These are phyloP conservation scores for Protophormia terraenovae DNA, from an alignment of 2,888 invertebrate species.

Conservation along the genomic window DNA sequence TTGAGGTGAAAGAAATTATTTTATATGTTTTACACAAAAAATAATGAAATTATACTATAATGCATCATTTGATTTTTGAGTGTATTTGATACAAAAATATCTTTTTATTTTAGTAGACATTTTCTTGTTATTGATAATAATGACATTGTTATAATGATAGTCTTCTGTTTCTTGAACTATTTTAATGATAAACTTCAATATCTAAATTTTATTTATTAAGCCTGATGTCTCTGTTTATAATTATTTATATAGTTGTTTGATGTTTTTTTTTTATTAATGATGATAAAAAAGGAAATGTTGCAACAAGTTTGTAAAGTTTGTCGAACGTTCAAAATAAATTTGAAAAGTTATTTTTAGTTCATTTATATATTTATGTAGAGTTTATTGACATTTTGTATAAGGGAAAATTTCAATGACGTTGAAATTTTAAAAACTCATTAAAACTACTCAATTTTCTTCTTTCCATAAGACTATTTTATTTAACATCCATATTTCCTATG, in stretches of 20 bases:
- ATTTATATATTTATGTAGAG: no score
- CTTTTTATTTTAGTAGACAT: slow-evolving; percentile 1
- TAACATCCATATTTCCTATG: no score
- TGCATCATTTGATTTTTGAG: slow-evolving; percentile 1
- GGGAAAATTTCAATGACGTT: no score
- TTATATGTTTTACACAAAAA: background rate
- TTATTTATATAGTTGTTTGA: background rate
- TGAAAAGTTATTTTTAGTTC: background rate
- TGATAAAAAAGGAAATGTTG: background rate
- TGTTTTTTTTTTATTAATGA: slow-evolving; percentile 18
- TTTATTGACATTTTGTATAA: no score
- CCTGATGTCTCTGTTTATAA: background rate
- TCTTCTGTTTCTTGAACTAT: slow-evolving; percentile 31
- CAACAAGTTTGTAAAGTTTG: background rate
- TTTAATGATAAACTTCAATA: slow-evolving; percentile 39
- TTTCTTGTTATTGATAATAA: slow-evolving; percentile 19
- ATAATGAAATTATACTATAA: slow-evolving; percentile 30
- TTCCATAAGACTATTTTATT: no score
- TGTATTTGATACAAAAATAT: background rate
- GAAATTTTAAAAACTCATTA: no score
- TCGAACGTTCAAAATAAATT: background rate
- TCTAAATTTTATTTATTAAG: background rate
- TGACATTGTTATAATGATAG: slow-evolving; percentile 14
- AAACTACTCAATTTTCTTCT: no score
- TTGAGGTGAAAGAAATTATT: background rate